A percentile compares a stretch with the other conserved stretches of the same genome.
Evolutionary conservation across 2,113 vertebrate genomes (phyloP).

Genomic region (Ovis canadensis): DNA sequence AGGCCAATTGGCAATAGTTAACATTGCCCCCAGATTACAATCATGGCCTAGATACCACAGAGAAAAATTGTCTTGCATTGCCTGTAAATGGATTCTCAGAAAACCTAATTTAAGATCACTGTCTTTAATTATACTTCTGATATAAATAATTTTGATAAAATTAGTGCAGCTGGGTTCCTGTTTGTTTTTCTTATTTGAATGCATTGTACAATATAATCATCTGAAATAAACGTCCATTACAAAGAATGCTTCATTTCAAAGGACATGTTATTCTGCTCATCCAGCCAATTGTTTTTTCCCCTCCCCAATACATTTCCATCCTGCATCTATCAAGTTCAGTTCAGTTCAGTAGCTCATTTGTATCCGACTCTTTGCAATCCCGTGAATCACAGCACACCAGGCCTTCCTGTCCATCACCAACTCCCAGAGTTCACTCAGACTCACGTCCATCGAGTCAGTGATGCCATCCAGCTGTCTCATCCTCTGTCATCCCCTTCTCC

Average conservation of each 20-base stretch:
- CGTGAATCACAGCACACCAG: fast-evolving
- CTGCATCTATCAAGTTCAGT: constrained; percentile 23
- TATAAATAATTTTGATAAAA: constrained; percentile 76
- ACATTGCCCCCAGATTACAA: constrained; percentile 34
- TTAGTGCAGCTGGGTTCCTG: constrained; percentile 63
- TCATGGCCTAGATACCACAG: constrained; percentile 7
- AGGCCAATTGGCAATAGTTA: constrained; percentile 60
- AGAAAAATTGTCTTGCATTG: constrained; percentile 63
- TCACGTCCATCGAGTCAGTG: too few relatives aligned
- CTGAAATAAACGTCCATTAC: constrained; percentile 63
- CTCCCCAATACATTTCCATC: constrained; percentile 45
- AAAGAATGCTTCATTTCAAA: constrained; percentile 61
- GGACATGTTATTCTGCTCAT: constrained; percentile 63
- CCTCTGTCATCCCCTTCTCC: too few relatives aligned
- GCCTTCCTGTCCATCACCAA: too few relatives aligned
- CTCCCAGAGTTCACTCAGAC: too few relatives aligned
- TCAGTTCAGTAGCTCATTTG: too few relatives aligned
- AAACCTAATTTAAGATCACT: constrained; percentile 75
- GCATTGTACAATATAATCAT: constrained; percentile 58
- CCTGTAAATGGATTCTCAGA: constrained; percentile 69
- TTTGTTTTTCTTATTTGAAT: constrained; percentile 70
- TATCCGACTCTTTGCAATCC: fast-evolving
- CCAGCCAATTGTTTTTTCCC: constrained; percentile 53
- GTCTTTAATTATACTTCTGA: constrained; percentile 74
- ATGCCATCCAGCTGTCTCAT: too few relatives aligned